Evolutionary conservation across 2,888 invertebrate genomes (phyloP), one percentile per base, ranked within the genome.

Genomic region (Aphodius granarius): DNA sequence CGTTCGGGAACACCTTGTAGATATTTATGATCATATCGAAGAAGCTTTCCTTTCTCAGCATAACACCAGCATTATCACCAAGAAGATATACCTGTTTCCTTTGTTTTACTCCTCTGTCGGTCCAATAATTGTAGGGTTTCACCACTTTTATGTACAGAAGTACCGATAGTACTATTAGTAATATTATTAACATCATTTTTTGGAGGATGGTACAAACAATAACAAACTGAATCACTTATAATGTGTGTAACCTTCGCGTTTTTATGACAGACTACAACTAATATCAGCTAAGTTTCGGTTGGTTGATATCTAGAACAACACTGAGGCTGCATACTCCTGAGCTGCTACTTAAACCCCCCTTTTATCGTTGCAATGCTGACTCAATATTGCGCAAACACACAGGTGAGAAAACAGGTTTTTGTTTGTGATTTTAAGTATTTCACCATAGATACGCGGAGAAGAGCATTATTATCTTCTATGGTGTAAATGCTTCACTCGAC

Each of bases 71-170:
- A 88, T 2, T 87, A 43, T 78, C 78, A 0, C 77, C 81, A 0
- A 86, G 84, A 84, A 87, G 88, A 81, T 87, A 87, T 19, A 85
- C 81, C 63, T 84, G 84, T 77, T 88, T 88, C n/a, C 86, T 84
- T 75, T 89, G 89, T 16, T 89, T 75, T 0, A 81, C 80, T 63
- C 77, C 75, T 0, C 81, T 74, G 1, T 79, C 78, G 3, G 79
- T 76, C 23, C 78, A 75, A 3, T 85, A 79, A 0, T 76, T 72
- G 62, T 43, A 43, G 13, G 6, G 43, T 43, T 43, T 43, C 43
- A 43, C 43, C 13, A 43, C 9, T 3, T 43, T 43, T 2, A 43
- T 43, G 43, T 43, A 43, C 43, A 43, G 13, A 43, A 43, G 2
- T 43, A 43, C 43, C 6, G 4, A 43, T 43, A 43, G 43, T 43